A percentile compares a stretch with the other conserved stretches of the same genome.
phyloP scores from a whole-genome alignment of 92 coral and sea anemone species.

The Meandrina meandrites region DNA sequence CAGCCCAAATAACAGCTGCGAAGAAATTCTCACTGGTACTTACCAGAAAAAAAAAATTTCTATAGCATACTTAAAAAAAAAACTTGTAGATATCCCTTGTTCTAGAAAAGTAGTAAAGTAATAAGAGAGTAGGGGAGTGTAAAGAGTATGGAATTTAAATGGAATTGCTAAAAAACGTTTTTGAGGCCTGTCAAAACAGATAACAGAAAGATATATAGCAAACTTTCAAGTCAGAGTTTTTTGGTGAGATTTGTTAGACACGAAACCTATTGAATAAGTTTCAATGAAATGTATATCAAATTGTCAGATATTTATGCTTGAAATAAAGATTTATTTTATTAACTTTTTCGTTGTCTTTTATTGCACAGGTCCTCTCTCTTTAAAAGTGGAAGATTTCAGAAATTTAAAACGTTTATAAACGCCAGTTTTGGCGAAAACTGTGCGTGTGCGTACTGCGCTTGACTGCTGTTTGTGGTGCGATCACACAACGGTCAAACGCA shows the following conservation, averaged over 20 bases:
- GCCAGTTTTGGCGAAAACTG: no score
- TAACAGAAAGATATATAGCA: neutral
- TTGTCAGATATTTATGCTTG: slow-evolving; percentile 19
- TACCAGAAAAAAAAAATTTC: no score
- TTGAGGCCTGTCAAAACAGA: neutral
- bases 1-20: neutral
- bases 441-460: no score
- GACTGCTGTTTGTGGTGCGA: no score
- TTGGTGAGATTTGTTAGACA: neutral
- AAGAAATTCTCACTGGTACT: no score
- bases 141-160: neutral
- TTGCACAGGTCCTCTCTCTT: neutral
- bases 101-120: neutral
- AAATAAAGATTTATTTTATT: slow-evolving; percentile 23
- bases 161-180: neutral
- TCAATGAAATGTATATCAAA: neutral
- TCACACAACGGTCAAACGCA: no score
- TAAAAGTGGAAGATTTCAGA: no score
- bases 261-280: neutral
- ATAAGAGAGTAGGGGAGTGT: no score
- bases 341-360: neutral
- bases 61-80: no score
- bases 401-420: no score
- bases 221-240: neutral
- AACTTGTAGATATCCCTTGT: neutral